Base-by-base conservation (phyloP, 2,888 invertebrate genomes). In the Dolichopus griseipennis region DNA sequence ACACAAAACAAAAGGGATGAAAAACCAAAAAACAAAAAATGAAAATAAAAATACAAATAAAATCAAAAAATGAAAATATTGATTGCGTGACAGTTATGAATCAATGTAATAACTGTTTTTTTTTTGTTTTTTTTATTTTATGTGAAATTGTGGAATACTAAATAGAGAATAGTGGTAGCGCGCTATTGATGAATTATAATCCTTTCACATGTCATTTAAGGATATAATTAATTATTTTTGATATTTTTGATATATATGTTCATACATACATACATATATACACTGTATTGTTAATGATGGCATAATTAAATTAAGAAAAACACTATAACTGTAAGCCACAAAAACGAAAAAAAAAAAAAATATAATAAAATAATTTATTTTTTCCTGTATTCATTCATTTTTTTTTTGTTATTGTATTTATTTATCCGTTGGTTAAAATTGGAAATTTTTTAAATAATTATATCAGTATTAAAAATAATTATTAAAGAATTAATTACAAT, bases 21-120 rank as follows among this genome's bases (percentile, higher is more conserved):
- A 41, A 41, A 5, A 2, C 15, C 9, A 15, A 15, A 41, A 41
- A 52, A 52, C 1, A 52, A 18, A 52, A 52, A 52, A 52, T 18
- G 18, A 52, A 52, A 52, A 52, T 1, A 52, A 52, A 52, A 52
- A 12, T 18, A 52, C 18, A 18, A 52, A 52, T 18, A 52, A 52
- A 52, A n/a, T 18, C 1, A 27, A 27, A 27, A 27, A 27, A 4
- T 27, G 5, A 27, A 27, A 27, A 52, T 52, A 52, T 52, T 52
- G 52, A 52, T 52, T 18, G 52, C 52, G n/a, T 52, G 52, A 52
- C 52, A 52, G 52, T 52, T 52, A 52, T 52, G 52, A 52, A 52
- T 52, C 6, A n/a, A 52, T 18, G 18, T 52, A 52, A 52, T 52
- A 15, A 52, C 15, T 52, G 9, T 18, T 9, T 15, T 12, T 52